A percentile compares a stretch with the other conserved stretches of the same genome.
Conservation (phyloP, 1,140 invertebrate species). For the Aphis gossypii region DNA sequence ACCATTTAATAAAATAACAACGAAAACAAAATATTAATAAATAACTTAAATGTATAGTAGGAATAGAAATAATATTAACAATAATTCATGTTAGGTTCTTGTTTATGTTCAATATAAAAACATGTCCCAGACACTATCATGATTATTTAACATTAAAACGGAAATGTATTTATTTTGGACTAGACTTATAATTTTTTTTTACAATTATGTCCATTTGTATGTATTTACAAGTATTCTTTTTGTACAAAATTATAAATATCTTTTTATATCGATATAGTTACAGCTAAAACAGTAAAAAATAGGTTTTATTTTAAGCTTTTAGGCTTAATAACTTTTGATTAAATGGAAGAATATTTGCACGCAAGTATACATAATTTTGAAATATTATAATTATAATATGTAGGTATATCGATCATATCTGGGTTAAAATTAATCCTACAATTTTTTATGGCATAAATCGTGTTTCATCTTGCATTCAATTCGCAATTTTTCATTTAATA, state of each 20-base stretch:
- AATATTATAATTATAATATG: too few species aligned
- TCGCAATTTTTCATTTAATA: too few species aligned
- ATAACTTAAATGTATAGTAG: neutral
- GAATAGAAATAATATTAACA: neutral
- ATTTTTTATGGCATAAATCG: neutral
- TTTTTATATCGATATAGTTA: neutral
- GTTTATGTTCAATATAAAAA: neutral
- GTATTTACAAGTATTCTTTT: neutral
- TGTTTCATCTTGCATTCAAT: too few species aligned
- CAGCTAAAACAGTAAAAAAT: neutral
- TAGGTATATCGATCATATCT: neutral
- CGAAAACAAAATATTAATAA: constrained; percentile 44
- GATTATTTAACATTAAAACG: neutral
- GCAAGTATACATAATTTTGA: neutral
- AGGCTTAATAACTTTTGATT: neutral
- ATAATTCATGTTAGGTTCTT: neutral
- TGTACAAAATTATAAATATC: neutral
- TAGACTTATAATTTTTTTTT: neutral
- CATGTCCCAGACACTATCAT: neutral
- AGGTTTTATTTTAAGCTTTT: neutral
- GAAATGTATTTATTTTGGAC: neutral
- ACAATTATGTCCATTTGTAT: neutral
- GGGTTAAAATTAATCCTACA: neutral
- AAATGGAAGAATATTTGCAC: neutral
- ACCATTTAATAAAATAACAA: constrained; percentile 44